These are phyloP conservation scores for Cheracebus regulus DNA, from an alignment of 2,797 vertebrate species.

Conservation along the genomic window DNA sequence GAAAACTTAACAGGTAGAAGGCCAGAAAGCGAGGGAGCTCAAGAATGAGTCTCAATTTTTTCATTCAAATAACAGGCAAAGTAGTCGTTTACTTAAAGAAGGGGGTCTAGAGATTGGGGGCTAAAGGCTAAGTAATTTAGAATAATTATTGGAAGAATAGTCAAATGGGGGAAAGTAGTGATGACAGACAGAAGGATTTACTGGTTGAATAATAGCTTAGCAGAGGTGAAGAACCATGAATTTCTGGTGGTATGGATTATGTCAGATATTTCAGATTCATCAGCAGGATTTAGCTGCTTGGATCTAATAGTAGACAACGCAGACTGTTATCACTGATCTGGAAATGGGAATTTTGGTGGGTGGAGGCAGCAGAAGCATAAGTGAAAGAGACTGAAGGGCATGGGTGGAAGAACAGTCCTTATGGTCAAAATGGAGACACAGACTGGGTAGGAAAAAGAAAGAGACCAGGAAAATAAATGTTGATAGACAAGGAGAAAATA, in stretches of 20 bases:
- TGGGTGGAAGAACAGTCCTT: neutral
- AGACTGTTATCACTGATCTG: neutral
- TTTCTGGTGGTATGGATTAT: neutral
- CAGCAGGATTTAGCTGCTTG: neutral
- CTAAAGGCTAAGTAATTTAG: neutral
- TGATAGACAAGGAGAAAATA: neutral
- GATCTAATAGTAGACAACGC: neutral
- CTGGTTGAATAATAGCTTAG: neutral
- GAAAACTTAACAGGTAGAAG: neutral
- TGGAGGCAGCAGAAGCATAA: neutral
- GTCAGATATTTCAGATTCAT: neutral
- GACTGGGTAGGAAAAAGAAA: neutral
- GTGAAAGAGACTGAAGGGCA: neutral
- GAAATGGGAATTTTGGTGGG: neutral
- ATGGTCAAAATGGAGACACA: neutral
- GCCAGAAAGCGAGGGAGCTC: neutral
- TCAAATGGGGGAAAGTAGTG: neutral
- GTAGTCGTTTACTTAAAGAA: neutral
- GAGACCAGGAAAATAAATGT: neutral
- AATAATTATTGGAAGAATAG: neutral
- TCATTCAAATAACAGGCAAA: neutral
- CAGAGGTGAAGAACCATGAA: neutral
- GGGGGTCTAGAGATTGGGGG: neutral
- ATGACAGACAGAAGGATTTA: neutral
- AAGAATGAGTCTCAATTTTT: neutral